Percentiles rank a stretch among this genome's conserved stretches.
Conservation (phyloP, 2,888 invertebrate species). For the Dolichopus griseipennis region DNA sequence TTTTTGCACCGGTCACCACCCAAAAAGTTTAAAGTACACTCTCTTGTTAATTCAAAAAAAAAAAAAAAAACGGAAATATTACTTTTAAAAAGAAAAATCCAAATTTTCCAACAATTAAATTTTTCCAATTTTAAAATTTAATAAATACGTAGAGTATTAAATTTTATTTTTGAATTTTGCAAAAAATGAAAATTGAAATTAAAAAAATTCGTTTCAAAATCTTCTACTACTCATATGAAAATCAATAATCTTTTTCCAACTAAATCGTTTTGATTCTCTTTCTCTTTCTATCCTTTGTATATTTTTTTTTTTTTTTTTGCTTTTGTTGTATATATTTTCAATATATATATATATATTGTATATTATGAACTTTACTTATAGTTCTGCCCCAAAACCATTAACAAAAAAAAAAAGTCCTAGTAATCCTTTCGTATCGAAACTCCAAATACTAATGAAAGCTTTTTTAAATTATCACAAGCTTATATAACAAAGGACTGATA, state of each 20-base stretch:
- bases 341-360: too few species aligned
- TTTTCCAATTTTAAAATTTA: too few species aligned
- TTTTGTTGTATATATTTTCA: not conserved
- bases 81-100: too few species aligned
- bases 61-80: too few species aligned
- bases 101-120: too few species aligned
- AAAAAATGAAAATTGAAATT: not conserved
- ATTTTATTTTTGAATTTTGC: too few species aligned
- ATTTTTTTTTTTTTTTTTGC: not conserved
- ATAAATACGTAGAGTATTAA: too few species aligned
- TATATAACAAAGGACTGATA: not conserved
- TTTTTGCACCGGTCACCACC: not conserved
- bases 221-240: too few species aligned
- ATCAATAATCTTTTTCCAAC: constrained; percentile 1
- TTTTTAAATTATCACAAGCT: not conserved
- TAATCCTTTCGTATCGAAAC: constrained; percentile 1
- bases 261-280: not conserved
- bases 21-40: not conserved
- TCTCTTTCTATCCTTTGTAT: not conserved
- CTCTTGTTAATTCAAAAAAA: too few species aligned
- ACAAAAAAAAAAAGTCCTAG: not conserved
- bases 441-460: constrained; percentile 6
- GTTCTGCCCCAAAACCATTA: too few species aligned
- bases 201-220: not conserved
- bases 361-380: too few species aligned